Conservation (phyloP, 2,797 vertebrate species). For the Hoplostethus atlanticus region DNA sequence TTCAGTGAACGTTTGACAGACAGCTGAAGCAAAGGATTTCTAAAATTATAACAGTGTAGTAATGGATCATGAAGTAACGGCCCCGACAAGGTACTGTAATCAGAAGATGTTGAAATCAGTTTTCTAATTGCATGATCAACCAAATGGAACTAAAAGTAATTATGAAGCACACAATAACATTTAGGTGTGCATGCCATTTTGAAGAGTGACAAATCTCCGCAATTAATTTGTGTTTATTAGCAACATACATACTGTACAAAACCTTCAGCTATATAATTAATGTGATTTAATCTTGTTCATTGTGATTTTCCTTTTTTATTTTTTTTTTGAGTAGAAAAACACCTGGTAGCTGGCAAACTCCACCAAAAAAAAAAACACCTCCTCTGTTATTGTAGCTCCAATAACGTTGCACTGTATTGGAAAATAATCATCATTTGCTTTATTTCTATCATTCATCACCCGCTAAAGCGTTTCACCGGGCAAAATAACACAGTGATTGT, state of each 20-base stretch:
- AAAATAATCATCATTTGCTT: constrained; percentile 10
- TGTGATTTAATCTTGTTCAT: constrained; percentile 38
- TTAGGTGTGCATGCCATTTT: constrained; percentile 90
- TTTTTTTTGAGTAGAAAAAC: constrained; percentile 33
- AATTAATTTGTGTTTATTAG: constrained; percentile 62
- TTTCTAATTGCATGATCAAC: constrained; percentile 90
- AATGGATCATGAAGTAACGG: constrained; percentile 9
- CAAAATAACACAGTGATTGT: constrained; percentile 1
- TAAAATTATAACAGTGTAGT: constrained; percentile 16
- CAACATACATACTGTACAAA: constrained; percentile 47
- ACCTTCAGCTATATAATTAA: constrained; percentile 60
- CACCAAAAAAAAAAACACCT: not conserved
- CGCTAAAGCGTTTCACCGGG: constrained; percentile 2
- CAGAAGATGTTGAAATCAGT: constrained; percentile 44
- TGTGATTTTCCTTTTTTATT: constrained; percentile 4
- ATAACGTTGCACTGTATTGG: not conserved
- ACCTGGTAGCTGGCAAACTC: constrained; percentile 20
- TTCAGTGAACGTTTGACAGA: not conserved
- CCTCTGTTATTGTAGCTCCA: not conserved
- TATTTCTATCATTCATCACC: constrained; percentile 21
- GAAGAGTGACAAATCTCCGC: constrained; percentile 89
- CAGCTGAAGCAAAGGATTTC: not conserved
- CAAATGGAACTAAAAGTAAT: constrained; percentile 95
- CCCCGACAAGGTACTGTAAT: constrained; percentile 29
- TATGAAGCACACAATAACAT: constrained; percentile 89